Evolutionary conservation across 2,888 invertebrate genomes (phyloP), one percentile per base, ranked within the genome.

Genomic region (Drosophila siamana): DNA sequence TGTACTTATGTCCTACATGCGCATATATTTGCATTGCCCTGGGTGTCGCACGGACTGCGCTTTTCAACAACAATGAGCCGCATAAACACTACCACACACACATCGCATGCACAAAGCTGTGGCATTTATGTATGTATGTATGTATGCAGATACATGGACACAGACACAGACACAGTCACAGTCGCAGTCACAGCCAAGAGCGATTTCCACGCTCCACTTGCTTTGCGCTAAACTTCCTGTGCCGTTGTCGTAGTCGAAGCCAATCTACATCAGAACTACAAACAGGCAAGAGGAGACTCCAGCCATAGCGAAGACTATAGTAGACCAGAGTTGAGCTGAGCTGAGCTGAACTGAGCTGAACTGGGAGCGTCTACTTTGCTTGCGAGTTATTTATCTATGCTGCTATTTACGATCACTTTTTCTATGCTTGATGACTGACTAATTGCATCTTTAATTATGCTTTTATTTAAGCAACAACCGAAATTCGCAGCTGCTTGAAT

Each of bases 21-120:
- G 85, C 85, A 84, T 78, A 81, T 84, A 80, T 84, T 84, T 80
- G 81, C 81, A 84, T 77, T 67, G 71, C 67, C 79, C 47, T 33
- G 74, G 78, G 78, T 74, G 67, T 78, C 41, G 47, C 80, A 72
- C 55, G 66, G 67, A 82, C 71, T 79, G 78, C 80, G 80, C 78
- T 80, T 78, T 82, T 83, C 67, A 72, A 41, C 74, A 72, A 57
- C 74, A 72, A 50, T 62, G 48, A 61, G 61, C 56, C 56, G 61
- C 57, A 68, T 55, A 68, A 68, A 47, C 56, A 48, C 57, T 51
- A 11, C 15, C 46, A 16, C 26, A 30, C 55, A 52, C 43, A 40
- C 24, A 19, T 36, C n/a, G 40, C 43, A 41, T n/a, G 2, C 40
- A 40, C 13, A 28, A 19, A 36, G 50, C 22, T 24, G 13, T n/a